Percentiles rank a stretch among this genome's conserved stretches.
These are phyloP conservation scores for Iguana delicatissima DNA, from an alignment of 2,797 vertebrate genomes.

Conservation along the genomic window DNA sequence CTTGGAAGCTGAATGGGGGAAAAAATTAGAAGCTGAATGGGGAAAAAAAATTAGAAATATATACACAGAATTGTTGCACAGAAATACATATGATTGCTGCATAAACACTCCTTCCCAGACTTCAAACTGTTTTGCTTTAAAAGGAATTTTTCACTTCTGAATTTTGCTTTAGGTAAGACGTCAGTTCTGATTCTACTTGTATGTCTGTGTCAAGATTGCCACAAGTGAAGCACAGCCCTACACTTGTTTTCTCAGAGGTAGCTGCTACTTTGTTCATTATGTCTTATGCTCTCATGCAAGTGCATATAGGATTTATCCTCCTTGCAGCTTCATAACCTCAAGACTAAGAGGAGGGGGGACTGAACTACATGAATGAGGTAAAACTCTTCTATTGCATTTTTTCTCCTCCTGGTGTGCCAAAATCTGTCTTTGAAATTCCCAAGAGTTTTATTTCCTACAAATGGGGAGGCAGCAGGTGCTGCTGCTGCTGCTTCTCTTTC, in stretches of 20 bases:
- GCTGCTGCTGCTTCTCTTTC: background rate
- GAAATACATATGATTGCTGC: too few species aligned
- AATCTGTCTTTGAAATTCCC: background rate
- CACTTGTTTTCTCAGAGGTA: background rate
- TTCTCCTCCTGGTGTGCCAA: background rate
- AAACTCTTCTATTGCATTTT: background rate
- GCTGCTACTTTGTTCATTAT: background rate
- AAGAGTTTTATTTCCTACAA: background rate
- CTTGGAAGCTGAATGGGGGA: too few species aligned
- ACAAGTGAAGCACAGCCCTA: too few species aligned
- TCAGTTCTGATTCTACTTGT: background rate
- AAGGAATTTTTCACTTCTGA: background rate
- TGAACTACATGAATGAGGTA: too few species aligned
- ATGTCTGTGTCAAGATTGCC: background rate
- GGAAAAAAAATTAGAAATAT: too few species aligned
- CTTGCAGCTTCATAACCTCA: background rate
- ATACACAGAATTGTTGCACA: background rate
- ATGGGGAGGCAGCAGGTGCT: background rate
- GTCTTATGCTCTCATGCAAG: background rate
- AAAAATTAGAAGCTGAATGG: too few species aligned
- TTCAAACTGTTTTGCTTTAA: too few species aligned
- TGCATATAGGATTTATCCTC: background rate
- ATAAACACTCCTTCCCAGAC: too few species aligned
- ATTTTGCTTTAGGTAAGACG: background rate
- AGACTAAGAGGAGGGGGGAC: background rate